Evolutionary conservation across 2,888 invertebrate species (phyloP), one percentile per base, ranked within the genome.

Genomic region (Eupeodes luniger): DNA sequence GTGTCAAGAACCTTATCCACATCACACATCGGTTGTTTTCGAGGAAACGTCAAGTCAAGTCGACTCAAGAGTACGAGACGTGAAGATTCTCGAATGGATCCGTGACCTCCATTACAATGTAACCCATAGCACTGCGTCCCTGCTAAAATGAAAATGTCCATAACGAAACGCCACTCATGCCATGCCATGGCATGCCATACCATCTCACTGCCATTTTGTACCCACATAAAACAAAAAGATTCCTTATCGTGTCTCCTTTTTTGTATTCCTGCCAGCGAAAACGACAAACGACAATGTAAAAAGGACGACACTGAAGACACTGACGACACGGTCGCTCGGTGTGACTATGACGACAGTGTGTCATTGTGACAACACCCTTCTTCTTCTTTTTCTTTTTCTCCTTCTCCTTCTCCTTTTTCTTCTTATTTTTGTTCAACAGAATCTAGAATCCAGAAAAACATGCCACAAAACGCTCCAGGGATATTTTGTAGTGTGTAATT

Each of bases 31-130:
- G 67, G 34, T 57, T 51, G 77, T 5, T 59, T 72, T 59, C 5
- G 47, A 34, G 11, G 9, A 19, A 44, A 70, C 19, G 44, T 40
- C 57, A 57, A 34, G 40, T 7, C 40, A 9, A 40, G n/a, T 27
- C 27, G 9, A 27, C 70, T 12, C 16, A 16, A 40, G n/a, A 11
- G 55, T n/a, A 27, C 44, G n/a, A 36, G 14, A 74, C 55, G 34
- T 51, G n/a, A n/a, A 57, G 51, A 53, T 44, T 16, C n/a, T 57
- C 66, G 34, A n/a, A 66, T 19, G 10, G 61, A 79, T 81, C 62
- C 81, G 85, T 85, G 85, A 81, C 85, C 77, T 85, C 81, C 78
- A 77, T 85, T 49, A 72, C 67, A 78, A 81, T 64, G 53, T 76
- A 40, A 61, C 62, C 34, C n/a, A 44, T 53, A 12, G 7, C 6